Conservation (phyloP, 2,113 vertebrate species). For the Cyrtonyx montezumae region DNA sequence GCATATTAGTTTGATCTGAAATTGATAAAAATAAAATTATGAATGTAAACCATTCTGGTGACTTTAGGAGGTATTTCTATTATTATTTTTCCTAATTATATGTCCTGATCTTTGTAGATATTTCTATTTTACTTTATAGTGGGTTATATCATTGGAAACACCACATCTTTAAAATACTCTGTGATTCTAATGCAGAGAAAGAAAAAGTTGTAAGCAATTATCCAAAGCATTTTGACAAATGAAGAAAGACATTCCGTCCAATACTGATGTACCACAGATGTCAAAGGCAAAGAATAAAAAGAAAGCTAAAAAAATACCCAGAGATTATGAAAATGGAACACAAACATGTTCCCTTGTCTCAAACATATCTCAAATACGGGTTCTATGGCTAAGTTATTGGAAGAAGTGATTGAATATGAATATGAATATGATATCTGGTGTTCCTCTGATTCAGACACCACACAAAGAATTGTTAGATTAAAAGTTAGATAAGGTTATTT, state of each 20-base stretch:
- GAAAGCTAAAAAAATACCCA: not conserved
- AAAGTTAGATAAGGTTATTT: not conserved
- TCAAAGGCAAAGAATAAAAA: not conserved
- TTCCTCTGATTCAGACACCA: fast-evolving
- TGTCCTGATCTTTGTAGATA: not conserved
- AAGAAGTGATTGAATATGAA: not conserved
- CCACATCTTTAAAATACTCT: not conserved
- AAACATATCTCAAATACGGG: not conserved
- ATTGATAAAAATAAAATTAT: not conserved
- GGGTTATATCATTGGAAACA: not conserved
- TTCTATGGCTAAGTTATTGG: not conserved
- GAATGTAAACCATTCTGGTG: not conserved
- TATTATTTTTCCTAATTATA: not conserved
- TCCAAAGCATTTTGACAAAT: not conserved
- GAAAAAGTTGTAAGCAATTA: not conserved
- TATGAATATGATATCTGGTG: not conserved
- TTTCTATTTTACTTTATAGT: not conserved
- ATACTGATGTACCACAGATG: not conserved
- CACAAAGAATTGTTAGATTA: not conserved
- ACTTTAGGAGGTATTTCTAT: not conserved
- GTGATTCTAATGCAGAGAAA: not conserved
- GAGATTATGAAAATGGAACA: not conserved
- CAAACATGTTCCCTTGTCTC: not conserved
- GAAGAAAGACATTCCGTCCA: not conserved
- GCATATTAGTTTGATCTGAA: not conserved